Conservation (phyloP, 2,797 vertebrate species). For the Benthosema pterotum region DNA sequence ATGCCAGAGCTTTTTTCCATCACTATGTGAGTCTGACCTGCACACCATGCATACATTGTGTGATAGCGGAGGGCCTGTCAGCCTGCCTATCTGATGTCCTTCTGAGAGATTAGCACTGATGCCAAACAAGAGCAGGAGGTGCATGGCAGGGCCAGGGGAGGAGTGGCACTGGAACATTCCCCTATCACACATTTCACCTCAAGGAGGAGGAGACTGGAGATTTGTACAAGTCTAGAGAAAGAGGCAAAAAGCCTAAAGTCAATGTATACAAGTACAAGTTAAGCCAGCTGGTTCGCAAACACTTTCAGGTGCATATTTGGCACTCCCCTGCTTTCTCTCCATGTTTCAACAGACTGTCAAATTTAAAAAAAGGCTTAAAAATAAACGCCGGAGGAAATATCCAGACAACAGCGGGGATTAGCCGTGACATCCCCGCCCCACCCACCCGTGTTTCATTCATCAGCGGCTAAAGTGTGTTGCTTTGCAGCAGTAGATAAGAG, state of each 20-base stretch:
- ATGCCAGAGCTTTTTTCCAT: no score
- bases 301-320: no score
- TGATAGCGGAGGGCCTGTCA: conserved; percentile 23
- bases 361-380: no score
- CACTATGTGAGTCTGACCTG: conserved; percentile 5
- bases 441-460: conserved; percentile 43
- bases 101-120: conserved; percentile 40
- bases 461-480: background rate
- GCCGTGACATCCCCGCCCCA: conserved; percentile 2
- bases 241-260: no score
- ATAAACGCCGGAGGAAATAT: conserved; percentile 19
- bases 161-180: conserved; percentile 32
- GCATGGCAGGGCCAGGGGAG: background rate
- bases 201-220: background rate
- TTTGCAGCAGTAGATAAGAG: conserved; percentile 30
- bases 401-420: conserved; percentile 27
- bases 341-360: no score
- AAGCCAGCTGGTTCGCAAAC: no score
- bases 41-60: conserved; percentile 6
- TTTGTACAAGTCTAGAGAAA: conserved; percentile 13
- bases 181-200: conserved; percentile 9
- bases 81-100: conserved; percentile 44
- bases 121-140: conserved; percentile 35
- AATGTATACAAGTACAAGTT: no score
- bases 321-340: no score